A percentile compares a stretch with the other conserved stretches of the same genome.
These are phyloP conservation scores for Epinotia brunnichana DNA, from an alignment of 2,888 invertebrate species.

Conservation along the genomic window DNA sequence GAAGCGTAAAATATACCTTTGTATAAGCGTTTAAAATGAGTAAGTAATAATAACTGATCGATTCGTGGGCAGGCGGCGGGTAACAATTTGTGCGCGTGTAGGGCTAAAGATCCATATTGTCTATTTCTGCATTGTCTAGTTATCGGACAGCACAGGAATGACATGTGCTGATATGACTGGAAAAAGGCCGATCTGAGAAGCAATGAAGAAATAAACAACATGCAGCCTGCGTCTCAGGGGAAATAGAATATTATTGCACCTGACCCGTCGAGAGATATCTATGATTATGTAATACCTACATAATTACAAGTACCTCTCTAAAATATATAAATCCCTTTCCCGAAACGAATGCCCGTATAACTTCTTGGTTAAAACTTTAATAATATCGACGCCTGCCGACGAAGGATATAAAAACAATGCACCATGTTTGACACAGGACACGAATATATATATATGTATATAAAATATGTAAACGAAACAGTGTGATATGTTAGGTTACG, in stretches of 20 bases:
- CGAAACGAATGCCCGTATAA: neutral
- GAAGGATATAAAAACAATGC: slow-evolving; percentile 52
- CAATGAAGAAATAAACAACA: neutral
- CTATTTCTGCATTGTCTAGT: too few species aligned
- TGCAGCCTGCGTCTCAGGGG: neutral
- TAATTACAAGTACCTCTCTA: too few species aligned
- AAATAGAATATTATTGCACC: neutral
- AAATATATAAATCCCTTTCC: neutral
- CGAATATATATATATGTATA: slow-evolving; percentile 52
- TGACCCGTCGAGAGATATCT: neutral
- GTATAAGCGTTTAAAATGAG: slow-evolving; percentile 62
- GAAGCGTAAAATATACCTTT: slow-evolving; percentile 72
- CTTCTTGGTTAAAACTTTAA: slow-evolving; percentile 3
- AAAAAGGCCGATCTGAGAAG: neutral
- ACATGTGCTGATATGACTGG: neutral
- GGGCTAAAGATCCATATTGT: neutral
- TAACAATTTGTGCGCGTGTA: neutral
- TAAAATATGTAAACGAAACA: slow-evolving; percentile 57
- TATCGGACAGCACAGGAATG: neutral
- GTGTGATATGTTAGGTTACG: slow-evolving; percentile 71
- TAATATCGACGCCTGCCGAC: slow-evolving; percentile 53
- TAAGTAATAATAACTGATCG: slow-evolving; percentile 48
- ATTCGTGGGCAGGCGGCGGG: slow-evolving; percentile 18
- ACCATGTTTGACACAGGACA: slow-evolving; percentile 70
- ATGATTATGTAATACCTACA: too few species aligned